Evolutionary conservation across 2,888 invertebrate genomes (phyloP).

Genomic region (Tenodera sinensis): DNA sequence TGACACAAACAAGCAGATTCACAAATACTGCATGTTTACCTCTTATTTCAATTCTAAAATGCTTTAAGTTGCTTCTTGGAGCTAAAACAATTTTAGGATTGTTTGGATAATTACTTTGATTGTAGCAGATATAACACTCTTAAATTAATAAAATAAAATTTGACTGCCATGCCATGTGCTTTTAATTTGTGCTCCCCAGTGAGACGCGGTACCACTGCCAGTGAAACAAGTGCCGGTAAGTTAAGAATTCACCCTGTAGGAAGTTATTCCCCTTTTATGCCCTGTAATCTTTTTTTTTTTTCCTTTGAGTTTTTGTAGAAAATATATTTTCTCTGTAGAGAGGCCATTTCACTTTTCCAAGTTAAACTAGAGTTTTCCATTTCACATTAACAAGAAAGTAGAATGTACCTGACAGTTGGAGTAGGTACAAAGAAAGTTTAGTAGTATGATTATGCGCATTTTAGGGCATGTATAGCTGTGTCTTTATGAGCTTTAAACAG

Average conservation of each 20-base stretch:
- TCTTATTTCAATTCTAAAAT: not conserved
- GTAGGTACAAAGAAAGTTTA: not conserved
- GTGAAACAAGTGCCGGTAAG: not conserved
- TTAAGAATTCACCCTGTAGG: slow-evolving; percentile 5
- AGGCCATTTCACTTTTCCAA: not conserved
- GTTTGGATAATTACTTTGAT: not conserved
- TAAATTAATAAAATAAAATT: not conserved
- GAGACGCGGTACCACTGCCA: not conserved
- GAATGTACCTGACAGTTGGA: not conserved
- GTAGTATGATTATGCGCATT: not conserved
- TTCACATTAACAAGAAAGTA: not conserved
- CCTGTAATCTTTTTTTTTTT: not conserved
- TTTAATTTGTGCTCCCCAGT: not conserved
- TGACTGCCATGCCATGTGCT: not conserved
- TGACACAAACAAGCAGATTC: not conserved
- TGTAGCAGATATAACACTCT: not conserved
- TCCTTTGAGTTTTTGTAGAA: not conserved
- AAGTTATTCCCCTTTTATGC: not conserved
- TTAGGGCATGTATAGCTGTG: not conserved
- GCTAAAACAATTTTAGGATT: not conserved
- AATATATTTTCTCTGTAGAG: not conserved
- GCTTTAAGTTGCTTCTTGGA: not conserved
- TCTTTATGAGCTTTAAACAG: not conserved
- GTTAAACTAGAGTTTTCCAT: not conserved
- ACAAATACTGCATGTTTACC: not conserved